Percentiles rank a stretch among this genome's conserved stretches.
Conservation (phyloP, 2,113 vertebrate species). For the Nibea albiflora region DNA sequence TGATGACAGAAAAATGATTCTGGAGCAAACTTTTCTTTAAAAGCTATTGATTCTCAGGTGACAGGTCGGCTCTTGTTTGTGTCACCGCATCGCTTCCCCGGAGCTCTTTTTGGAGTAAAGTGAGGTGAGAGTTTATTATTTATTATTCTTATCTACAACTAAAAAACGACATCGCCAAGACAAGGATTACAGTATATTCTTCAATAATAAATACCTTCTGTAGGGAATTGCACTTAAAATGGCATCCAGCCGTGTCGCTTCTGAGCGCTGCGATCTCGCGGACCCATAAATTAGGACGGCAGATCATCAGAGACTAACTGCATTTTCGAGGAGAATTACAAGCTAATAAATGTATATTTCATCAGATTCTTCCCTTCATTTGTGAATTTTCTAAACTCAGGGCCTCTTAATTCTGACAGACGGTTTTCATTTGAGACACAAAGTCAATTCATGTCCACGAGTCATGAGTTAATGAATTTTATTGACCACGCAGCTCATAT, state of each 20-base stretch:
- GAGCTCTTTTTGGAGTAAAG: conserved; percentile 8
- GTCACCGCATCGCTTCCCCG: not conserved
- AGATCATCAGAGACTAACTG: conserved; percentile 32
- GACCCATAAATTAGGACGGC: conserved; percentile 13
- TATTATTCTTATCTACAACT: conserved; percentile 12
- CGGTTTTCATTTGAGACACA: conserved; percentile 50
- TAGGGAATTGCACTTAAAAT: conserved; percentile 34
- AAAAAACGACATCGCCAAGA: conserved; percentile 12
- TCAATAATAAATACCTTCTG: conserved; percentile 41
- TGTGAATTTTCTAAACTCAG: conserved; percentile 34
- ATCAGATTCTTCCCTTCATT: conserved; percentile 33
- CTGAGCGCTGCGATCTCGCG: not conserved
- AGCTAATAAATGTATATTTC: conserved; percentile 48
- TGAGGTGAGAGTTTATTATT: conserved; percentile 31
- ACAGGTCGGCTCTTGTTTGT: conserved; percentile 11
- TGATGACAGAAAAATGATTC: not conserved
- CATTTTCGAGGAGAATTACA: conserved; percentile 33
- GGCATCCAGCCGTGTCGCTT: not conserved
- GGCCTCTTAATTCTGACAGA: conserved; percentile 45
- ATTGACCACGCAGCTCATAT: conserved; percentile 39
- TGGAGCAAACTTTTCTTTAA: conserved; percentile 13
- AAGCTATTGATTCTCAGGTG: conserved; percentile 21
- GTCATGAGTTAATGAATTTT: conserved; percentile 55
- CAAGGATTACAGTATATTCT: conserved; percentile 9
- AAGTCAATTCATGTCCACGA: conserved; percentile 64